Percentiles rank a stretch among this genome's conserved stretches.
These are phyloP conservation scores for Eupeodes luniger DNA, from an alignment of 2,888 invertebrate species.

Conservation along the genomic window DNA sequence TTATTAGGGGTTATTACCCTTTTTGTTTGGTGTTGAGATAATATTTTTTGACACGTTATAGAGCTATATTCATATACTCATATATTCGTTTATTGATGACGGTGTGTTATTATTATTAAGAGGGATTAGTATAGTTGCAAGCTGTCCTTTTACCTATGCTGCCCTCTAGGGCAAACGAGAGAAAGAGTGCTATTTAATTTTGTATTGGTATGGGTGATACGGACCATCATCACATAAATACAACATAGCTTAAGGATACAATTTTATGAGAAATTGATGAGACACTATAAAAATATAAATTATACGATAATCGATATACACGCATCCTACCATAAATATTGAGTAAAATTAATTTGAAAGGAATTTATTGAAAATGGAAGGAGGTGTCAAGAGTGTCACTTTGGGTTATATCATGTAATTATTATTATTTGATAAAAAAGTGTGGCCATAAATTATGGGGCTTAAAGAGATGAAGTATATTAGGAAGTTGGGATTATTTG, in stretches of 20 bases:
- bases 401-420: conserved; percentile 14
- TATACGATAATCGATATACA: conserved; percentile 35
- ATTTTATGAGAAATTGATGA: conserved; percentile 63
- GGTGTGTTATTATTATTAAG: conserved; percentile 55
- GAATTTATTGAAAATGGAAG: conserved; percentile 14
- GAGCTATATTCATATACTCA: neutral
- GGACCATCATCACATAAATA: neutral
- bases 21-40: conserved; percentile 66
- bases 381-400: conserved; percentile 26
- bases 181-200: conserved; percentile 25
- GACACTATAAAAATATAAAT: conserved; percentile 48
- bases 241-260: conserved; percentile 42
- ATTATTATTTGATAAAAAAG: neutral
- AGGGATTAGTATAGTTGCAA: conserved; percentile 51
- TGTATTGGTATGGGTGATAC: conserved; percentile 8
- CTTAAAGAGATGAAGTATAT: too few relatives aligned
- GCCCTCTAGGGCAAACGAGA: conserved; percentile 9
- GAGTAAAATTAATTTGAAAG: neutral
- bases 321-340: neutral
- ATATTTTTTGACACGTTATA: conserved; percentile 63
- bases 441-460: neutral
- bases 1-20: conserved; percentile 73
- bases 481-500: too few relatives aligned
- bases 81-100: conserved; percentile 37
- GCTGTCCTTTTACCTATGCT: too few relatives aligned